Conservation (phyloP, 1,140 invertebrate genomes). For the Cepaea nemoralis region DNA sequence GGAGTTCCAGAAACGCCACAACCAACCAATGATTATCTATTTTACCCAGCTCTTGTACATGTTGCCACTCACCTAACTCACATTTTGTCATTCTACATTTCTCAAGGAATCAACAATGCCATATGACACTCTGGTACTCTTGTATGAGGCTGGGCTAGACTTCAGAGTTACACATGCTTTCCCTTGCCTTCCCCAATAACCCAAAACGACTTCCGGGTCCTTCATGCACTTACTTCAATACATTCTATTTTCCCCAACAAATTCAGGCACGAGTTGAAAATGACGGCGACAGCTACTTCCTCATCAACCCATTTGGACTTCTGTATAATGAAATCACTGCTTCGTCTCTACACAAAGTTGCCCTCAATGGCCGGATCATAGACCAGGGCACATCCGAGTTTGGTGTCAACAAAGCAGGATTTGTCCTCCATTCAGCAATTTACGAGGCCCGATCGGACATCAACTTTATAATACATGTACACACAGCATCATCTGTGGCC, state of each 20-base stretch:
- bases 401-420: conserved; percentile 81
- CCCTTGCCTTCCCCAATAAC: too few relatives aligned
- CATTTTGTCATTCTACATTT: too few relatives aligned
- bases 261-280: conserved; percentile 83
- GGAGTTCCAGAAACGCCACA: too few relatives aligned
- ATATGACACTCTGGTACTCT: too few relatives aligned
- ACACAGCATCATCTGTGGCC: conserved; percentile 90
- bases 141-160: too few relatives aligned
- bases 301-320: conserved; percentile 96
- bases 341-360: conserved; percentile 94
- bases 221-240: too few relatives aligned
- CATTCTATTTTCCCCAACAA: not conserved
- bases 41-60: too few relatives aligned
- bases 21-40: too few relatives aligned
- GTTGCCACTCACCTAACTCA: too few relatives aligned
- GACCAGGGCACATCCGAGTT: conserved; percentile 86
- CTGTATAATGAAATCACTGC: conserved; percentile 97
- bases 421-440: conserved; percentile 94
- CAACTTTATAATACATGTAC: conserved; percentile 94
- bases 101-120: too few relatives aligned
- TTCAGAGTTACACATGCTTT: too few relatives aligned
- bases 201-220: too few relatives aligned
- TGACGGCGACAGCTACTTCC: conserved; percentile 94
- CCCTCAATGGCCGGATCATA: conserved; percentile 78
- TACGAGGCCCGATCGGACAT: conserved; percentile 96